Conservation (phyloP, 2,888 invertebrate species). For the Mimas tiliae region DNA sequence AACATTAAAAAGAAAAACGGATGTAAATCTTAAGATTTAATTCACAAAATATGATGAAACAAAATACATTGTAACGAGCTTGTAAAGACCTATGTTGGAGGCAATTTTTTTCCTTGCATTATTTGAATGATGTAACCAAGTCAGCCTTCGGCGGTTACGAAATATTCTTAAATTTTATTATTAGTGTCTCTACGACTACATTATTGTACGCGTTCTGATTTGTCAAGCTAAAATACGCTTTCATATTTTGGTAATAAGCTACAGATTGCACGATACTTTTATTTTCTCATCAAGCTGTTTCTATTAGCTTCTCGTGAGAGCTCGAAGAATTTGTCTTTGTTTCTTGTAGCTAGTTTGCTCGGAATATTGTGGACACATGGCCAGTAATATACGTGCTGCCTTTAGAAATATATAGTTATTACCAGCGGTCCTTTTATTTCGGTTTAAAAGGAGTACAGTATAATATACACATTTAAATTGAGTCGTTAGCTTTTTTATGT, state of each 20-base stretch:
- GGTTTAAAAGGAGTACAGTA: no score
- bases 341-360: neutral
- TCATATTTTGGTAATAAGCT: neutral
- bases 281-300: neutral
- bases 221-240: slow-evolving; percentile 5
- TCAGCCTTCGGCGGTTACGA: slow-evolving; percentile 3
- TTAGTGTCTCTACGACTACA: neutral
- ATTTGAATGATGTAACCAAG: slow-evolving; percentile 1
- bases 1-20: neutral
- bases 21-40: neutral
- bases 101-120: slow-evolving; percentile 9
- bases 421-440: no score
- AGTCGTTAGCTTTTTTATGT: no score
- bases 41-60: slow-evolving; percentile 9
- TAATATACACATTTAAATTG: no score
- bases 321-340: neutral
- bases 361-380: neutral
- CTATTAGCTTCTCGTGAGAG: neutral
- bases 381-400: neutral
- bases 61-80: slow-evolving; percentile 13
- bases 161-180: slow-evolving; percentile 14
- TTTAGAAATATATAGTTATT: no score
- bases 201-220: neutral
- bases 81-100: neutral
- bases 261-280: neutral